These are phyloP conservation scores for Typhlomys cinereus DNA, from an alignment of 2,113 vertebrate species.

Conservation along the genomic window DNA sequence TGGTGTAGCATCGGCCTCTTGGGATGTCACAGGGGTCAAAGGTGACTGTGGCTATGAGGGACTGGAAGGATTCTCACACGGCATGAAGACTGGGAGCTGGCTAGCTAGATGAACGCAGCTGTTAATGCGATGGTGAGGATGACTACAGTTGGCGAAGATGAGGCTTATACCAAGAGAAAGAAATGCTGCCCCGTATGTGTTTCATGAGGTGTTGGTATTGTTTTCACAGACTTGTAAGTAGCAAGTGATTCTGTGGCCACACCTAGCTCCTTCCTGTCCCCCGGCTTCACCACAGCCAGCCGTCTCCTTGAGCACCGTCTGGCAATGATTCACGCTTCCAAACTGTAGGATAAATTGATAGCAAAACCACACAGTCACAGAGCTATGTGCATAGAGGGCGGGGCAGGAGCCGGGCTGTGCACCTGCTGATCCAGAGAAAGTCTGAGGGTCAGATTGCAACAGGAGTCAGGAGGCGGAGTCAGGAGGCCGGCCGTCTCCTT, in stretches of 20 bases:
- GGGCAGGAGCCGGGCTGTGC: neutral
- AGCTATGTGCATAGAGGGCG: neutral
- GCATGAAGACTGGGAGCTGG: fast-evolving
- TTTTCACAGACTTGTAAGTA: neutral
- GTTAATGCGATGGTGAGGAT: neutral
- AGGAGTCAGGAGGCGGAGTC: neutral
- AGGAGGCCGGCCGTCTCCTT: neutral
- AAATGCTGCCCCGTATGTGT: neutral
- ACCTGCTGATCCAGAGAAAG: neutral
- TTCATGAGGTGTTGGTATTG: neutral
- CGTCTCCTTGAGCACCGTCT: constrained; percentile 15
- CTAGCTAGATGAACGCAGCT: neutral
- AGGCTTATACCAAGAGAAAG: neutral
- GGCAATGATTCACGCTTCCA: neutral
- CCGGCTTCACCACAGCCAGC: neutral
- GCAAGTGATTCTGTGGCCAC: fast-evolving
- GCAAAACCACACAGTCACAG: neutral
- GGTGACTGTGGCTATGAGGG: fast-evolving
- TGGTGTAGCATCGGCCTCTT: fast-evolving
- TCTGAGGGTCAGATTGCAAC: neutral
- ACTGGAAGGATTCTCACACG: fast-evolving
- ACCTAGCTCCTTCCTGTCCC: neutral
- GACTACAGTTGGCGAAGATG: neutral
- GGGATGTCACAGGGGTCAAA: neutral
- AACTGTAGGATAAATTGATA: neutral